A percentile compares a stretch with the other conserved stretches of the same genome.
phyloP scores from a whole-genome alignment of 1,140 invertebrate species.

The Acromyrmex charruanus region DNA sequence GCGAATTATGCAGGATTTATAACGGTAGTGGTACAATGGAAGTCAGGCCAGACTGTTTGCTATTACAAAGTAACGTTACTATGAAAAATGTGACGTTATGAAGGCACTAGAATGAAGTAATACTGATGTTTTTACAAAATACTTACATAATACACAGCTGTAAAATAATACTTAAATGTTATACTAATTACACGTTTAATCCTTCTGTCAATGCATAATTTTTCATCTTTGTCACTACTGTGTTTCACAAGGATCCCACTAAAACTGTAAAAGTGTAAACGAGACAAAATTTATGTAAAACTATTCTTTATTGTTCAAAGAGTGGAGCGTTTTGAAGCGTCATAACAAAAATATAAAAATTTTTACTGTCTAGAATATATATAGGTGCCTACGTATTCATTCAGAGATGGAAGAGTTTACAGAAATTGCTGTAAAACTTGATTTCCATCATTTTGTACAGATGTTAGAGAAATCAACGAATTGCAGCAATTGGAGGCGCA shows the following conservation, averaged over 20 bases:
- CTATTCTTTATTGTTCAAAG: no score
- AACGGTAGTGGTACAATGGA: slow-evolving; percentile 49
- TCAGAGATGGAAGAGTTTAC: neutral
- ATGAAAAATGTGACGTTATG: neutral
- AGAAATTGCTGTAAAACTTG: neutral
- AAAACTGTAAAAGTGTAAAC: no score
- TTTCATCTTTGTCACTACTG: no score
- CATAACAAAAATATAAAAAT: no score
- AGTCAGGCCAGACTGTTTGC: slow-evolving; percentile 25
- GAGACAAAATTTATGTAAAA: no score
- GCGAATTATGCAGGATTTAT: slow-evolving; percentile 73
- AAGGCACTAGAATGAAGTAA: neutral
- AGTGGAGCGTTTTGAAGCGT: no score
- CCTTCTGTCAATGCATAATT: no score
- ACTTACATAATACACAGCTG: neutral
- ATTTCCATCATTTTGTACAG: slow-evolving; percentile 2
- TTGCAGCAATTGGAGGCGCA: slow-evolving; percentile 6
- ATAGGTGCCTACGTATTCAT: no score
- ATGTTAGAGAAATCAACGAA: slow-evolving; percentile 23
- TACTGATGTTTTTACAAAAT: neutral
- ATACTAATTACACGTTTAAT: no score
- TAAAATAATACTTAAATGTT: neutral
- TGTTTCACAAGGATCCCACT: no score
- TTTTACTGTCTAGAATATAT: no score
- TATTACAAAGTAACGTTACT: neutral